phyloP scores from a whole-genome alignment of 2,113 vertebrate genomes.

The Python bivittatus region DNA sequence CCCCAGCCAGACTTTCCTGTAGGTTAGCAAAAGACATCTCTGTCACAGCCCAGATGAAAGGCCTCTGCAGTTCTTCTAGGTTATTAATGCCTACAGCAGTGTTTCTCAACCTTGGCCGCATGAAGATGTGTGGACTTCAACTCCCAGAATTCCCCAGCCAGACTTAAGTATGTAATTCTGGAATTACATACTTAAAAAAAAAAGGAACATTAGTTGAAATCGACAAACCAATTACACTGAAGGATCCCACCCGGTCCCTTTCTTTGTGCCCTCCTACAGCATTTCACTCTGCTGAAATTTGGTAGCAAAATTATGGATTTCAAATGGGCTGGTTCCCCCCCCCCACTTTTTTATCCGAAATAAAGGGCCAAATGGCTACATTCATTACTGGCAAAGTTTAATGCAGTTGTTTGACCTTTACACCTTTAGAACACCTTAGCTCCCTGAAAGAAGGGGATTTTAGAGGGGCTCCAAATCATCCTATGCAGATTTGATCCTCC shows the following conservation, averaged over 20 bases:
- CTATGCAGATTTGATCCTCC: neutral
- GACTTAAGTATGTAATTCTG: too few relatives aligned
- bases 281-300: neutral
- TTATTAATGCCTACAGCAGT: too few relatives aligned
- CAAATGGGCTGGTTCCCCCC: neutral
- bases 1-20: too few relatives aligned
- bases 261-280: neutral
- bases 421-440: constrained; percentile 8
- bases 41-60: constrained; percentile 25
- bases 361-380: neutral
- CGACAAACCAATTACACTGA: neutral
- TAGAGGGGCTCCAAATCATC: neutral
- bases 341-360: neutral
- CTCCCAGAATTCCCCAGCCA: too few relatives aligned
- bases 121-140: too few relatives aligned
- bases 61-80: constrained; percentile 38
- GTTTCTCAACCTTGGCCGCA: too few relatives aligned
- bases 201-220: neutral
- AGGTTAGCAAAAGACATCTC: constrained; percentile 29
- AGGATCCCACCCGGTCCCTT: neutral
- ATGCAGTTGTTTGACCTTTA: constrained; percentile 7
- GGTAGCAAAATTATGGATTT: neutral
- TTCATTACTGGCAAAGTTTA: neutral
- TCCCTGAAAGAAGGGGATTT: neutral
- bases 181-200: neutral